A percentile compares a stretch with the other conserved stretches of the same genome.
phyloP scores from a whole-genome alignment of 1,140 invertebrate species.

The Littorina saxatilis region DNA sequence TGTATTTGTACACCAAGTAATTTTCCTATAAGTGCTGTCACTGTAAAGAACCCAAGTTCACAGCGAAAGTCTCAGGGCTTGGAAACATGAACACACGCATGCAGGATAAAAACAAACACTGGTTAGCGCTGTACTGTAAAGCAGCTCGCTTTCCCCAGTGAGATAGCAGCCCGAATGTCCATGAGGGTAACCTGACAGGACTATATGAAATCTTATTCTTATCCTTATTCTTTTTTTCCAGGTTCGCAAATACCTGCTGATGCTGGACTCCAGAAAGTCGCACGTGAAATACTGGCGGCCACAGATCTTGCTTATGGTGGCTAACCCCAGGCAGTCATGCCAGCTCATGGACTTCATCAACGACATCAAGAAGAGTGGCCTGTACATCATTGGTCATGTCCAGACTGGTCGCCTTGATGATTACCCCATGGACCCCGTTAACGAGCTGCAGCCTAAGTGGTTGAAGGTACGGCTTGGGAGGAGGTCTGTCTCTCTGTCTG shows the following conservation, averaged over 20 bases:
- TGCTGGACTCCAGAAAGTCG: constrained; percentile 96
- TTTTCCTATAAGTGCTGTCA: too few species aligned
- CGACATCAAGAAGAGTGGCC: constrained; percentile 98
- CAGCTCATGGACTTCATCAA: constrained; percentile 98
- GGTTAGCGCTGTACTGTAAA: too few species aligned
- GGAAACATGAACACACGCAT: too few species aligned
- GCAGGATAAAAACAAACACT: too few species aligned
- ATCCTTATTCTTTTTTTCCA: constrained; percentile 65
- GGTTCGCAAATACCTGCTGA: constrained; percentile 96
- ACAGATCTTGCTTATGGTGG: constrained; percentile 95
- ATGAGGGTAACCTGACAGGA: too few species aligned
- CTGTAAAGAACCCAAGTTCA: too few species aligned
- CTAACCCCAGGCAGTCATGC: constrained; percentile 91
- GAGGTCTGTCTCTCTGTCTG: too few species aligned
- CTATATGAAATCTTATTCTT: neutral
- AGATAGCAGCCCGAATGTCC: too few species aligned
- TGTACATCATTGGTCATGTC: constrained; percentile 96
- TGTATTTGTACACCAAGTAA: too few species aligned
- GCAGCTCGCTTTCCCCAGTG: too few species aligned
- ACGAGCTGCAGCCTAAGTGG: constrained; percentile 89
- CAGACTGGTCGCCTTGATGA: constrained; percentile 78
- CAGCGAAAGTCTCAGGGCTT: too few species aligned
- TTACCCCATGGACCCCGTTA: constrained; percentile 56
- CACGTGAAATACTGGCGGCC: constrained; percentile 99
- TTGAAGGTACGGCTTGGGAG: constrained; percentile 77